Evolutionary conservation across 2,113 vertebrate species (phyloP).

Genomic region (Elgaria multicarinata): DNA sequence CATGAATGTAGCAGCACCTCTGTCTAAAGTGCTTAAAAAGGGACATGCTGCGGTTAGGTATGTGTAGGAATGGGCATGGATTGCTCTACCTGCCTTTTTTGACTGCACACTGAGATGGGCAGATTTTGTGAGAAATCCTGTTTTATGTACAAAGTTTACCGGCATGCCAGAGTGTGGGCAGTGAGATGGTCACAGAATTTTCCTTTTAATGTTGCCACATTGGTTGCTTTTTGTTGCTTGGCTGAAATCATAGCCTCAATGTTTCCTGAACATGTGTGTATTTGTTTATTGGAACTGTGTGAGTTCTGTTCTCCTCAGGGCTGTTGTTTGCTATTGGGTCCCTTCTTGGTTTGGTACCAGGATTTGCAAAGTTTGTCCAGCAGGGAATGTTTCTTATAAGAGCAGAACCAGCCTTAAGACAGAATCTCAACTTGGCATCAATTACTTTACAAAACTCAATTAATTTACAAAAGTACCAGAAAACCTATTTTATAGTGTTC

Average conservation of each 20-base stretch:
- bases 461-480: neutral
- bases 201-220: neutral
- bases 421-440: neutral
- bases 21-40: slow-evolving; percentile 71
- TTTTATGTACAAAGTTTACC: neutral
- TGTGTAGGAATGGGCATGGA: neutral
- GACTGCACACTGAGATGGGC: neutral
- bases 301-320: neutral
- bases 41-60: slow-evolving; percentile 29
- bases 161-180: neutral
- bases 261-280: neutral
- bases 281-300: slow-evolving; percentile 3
- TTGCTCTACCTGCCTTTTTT: slow-evolving; percentile 4
- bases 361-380: neutral
- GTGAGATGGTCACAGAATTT: neutral
- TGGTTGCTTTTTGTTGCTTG: neutral
- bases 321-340: neutral
- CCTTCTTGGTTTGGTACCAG: neutral
- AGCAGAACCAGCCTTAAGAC: neutral
- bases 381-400: neutral
- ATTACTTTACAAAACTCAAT: neutral
- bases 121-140: neutral
- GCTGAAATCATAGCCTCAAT: neutral
- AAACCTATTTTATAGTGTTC: neutral
- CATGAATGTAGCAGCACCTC: slow-evolving; percentile 63